Evolutionary conservation across 2,888 invertebrate genomes (phyloP).

Genomic region (Rotaria macrura): DNA sequence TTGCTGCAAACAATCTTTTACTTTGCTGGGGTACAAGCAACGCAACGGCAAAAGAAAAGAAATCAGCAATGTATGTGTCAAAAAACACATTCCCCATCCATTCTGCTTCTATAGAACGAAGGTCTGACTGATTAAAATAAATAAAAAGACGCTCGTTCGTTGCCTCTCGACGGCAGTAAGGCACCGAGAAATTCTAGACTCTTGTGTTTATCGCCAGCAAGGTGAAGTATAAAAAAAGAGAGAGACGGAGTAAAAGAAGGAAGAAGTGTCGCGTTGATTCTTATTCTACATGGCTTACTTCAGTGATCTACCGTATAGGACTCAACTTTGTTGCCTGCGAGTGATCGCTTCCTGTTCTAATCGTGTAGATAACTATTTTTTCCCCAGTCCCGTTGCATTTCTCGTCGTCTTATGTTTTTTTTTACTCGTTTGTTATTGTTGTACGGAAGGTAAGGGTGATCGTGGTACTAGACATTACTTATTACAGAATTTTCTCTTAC

Average conservation of each 20-base stretch:
- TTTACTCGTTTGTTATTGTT: neutral
- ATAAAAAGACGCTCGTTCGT: neutral
- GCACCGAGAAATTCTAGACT: neutral
- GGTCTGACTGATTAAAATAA: neutral
- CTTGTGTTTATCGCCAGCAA: neutral
- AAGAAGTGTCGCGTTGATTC: neutral
- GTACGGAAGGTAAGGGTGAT: neutral
- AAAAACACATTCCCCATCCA: neutral
- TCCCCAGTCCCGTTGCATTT: neutral
- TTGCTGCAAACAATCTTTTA: neutral
- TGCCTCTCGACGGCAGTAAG: neutral
- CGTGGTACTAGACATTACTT: neutral
- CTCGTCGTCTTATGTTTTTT: neutral
- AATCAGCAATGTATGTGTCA: neutral
- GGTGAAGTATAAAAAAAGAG: neutral
- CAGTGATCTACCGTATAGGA: neutral
- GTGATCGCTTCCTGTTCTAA: neutral
- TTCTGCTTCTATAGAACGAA: neutral
- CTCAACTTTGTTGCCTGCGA: neutral
- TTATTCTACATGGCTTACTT: neutral
- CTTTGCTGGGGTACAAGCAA: neutral
- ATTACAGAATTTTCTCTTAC: slow-evolving; percentile 1
- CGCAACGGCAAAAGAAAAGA: neutral
- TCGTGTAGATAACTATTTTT: neutral
- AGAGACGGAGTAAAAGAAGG: neutral